A percentile compares a stretch with the other conserved stretches of the same genome.
Conservation (phyloP, 2,797 vertebrate species). For the Muscicapa comitata region DNA sequence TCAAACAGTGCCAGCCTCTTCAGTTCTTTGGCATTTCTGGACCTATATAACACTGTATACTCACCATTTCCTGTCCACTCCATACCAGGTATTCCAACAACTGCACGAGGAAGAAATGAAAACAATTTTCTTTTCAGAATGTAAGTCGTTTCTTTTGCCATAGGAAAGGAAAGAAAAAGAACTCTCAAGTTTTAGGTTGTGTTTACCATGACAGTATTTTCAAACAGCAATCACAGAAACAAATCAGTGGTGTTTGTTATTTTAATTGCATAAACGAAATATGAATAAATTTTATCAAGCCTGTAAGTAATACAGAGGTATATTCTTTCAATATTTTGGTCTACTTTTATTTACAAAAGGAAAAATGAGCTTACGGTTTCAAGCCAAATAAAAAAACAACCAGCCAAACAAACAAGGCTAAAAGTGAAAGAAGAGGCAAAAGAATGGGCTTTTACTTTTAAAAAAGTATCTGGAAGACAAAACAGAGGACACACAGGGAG, state of each 20-base stretch:
- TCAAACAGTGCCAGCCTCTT: background rate
- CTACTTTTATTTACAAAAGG: conserved; percentile 26
- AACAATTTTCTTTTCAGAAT: background rate
- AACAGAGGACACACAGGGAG: background rate
- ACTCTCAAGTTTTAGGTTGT: background rate
- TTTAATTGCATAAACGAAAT: conserved; percentile 34
- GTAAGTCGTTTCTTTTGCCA: background rate
- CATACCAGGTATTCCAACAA: background rate
- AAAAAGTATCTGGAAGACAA: background rate
- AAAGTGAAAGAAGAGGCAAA: background rate
- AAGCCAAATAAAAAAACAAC: background rate
- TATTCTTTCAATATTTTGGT: background rate
- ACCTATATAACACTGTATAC: background rate
- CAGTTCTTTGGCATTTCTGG: background rate
- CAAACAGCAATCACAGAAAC: background rate
- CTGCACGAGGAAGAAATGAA: accelerated
- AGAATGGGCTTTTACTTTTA: background rate
- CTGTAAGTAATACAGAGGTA: background rate
- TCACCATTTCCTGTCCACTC: background rate
- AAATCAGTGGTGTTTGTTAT: background rate
- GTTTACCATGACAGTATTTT: background rate
- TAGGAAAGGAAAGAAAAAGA: background rate
- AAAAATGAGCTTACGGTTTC: background rate
- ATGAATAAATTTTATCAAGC: background rate
- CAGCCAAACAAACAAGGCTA: background rate